Percentiles rank a stretch among this genome's conserved stretches.
Conservation (phyloP, 2,113 vertebrate species). For the Stigmatopora argus region DNA sequence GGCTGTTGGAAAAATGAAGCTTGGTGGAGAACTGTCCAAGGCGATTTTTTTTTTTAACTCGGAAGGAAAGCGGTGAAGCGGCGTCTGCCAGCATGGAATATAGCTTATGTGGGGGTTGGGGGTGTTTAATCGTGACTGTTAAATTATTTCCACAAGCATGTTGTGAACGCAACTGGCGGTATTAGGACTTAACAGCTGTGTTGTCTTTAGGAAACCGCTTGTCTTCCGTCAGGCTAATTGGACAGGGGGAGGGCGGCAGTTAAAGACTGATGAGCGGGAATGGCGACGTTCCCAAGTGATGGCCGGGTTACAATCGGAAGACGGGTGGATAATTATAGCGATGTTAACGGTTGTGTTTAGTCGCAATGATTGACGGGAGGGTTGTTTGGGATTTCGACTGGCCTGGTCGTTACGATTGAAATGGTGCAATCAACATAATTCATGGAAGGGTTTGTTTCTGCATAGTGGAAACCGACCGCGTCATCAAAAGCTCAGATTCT, state of each 20-base stretch:
- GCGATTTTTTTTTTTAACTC: background rate
- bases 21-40: background rate
- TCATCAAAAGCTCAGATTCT: background rate
- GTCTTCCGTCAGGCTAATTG: slow-evolving; percentile 1
- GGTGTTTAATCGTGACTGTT: slow-evolving; percentile 2
- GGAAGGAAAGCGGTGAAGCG: slow-evolving; percentile 10
- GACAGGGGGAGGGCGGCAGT: background rate
- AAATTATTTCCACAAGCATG: slow-evolving; percentile 5
- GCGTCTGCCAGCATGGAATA: background rate
- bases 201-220: slow-evolving; percentile 5
- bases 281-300: background rate
- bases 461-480: background rate
- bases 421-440: background rate
- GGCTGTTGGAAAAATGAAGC: background rate
- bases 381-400: background rate
- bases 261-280: background rate
- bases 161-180: background rate
- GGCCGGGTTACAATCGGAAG: background rate
- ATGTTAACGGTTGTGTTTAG: background rate
- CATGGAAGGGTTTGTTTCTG: background rate
- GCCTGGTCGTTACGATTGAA: background rate
- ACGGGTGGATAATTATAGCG: background rate
- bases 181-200: background rate
- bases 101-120: background rate
- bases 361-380: background rate